Evolutionary conservation across 2,113 vertebrate genomes (phyloP), one percentile per base, ranked within the genome.

Genomic region (Capra hircus): DNA sequence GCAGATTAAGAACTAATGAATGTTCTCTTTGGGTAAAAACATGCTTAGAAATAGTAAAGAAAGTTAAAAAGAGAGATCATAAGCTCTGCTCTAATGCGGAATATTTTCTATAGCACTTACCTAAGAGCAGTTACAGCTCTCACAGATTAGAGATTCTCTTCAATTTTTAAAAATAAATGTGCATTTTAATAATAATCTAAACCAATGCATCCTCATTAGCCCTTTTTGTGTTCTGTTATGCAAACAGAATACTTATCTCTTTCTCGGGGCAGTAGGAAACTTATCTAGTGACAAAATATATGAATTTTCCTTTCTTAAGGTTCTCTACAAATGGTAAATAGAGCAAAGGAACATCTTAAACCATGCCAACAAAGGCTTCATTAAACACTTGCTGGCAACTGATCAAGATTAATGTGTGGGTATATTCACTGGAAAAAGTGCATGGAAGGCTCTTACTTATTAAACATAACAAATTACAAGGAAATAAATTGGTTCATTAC

Each of bases 401-500:
- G 53, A 93, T 83, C 25, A 86, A 92, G 95, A 97, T 96, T 98
- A 97, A 98, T 94, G 64, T 97, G 94, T 95, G 45, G 60, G 94
- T 90, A 90, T 64, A 91, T 36, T 80, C 85, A 78, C 92, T 96
- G 95, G 86, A 85, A 83, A 92, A 97, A 98, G 91, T 93, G 55
- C 7, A 13, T 40, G 89, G 83, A 85, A 88, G 6, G 30, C n/a
- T 83, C 89, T 83, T 86, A 93, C 74, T 94, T 97, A 95, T 88
- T 97, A 93, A 81, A 97, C 53, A 95, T 94, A 97, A 96, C 87
- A 98, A 95, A 94, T 96, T 96, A 88, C 45, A 97, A 98, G 97
- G 74, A 97, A 97, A 97, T 97, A 93, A 98, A 96, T 89, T 88
- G 90, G 93, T 95, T 97, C 17, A 96, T 98, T 98, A 96, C 94